Evolutionary conservation across 2,797 vertebrate genomes (phyloP), one percentile per base, ranked within the genome.

Genomic region (Uromys caudimaculatus): DNA sequence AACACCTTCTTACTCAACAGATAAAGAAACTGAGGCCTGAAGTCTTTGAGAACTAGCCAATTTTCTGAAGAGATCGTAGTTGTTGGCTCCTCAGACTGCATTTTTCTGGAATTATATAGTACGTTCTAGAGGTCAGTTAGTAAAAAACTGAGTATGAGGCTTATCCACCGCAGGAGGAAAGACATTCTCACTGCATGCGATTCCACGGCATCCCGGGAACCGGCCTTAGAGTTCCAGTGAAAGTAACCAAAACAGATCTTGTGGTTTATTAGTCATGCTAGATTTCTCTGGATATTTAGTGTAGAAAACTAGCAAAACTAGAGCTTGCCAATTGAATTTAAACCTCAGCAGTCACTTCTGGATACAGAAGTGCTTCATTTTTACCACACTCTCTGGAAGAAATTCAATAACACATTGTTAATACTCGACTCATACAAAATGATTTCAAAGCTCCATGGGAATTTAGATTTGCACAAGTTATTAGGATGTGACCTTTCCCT

Each of bases 401-500:
- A 82, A 92, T 98, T 98, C 98, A 98, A 97, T 96, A 98, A 97
- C 97, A 97, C 98, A 97, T 98, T 98, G 97, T 97, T 98, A 98
- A 93, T 97, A 96, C 79, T 94, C 97, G 95, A 97, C 95, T 98
- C 98, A 98, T 98, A 97, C 97, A 97, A 98, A 98, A 98, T 98
- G 97, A 98, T 98, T 98, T 97, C 97, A 97, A 98, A 98, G 98
- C 98, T 99, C 98, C 99, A 98, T 99, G 99, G 99, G 99, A 99
- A 99, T 99, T 98, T 98, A 96, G 94, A 98, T 99, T 99, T 99
- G 98, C 98, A 99, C 98, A 98, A 99, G 98, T 99, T 99, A 98
- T 99, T 98, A 99, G 99, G 99, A 99, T 99, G 98, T 99, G 99
- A 99, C 99, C 99, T 99, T 99, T 99, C 98, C 98, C 99, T 99